Percentiles rank a stretch among this genome's conserved stretches.
Evolutionary conservation across 2,113 vertebrate genomes (phyloP).

Genomic region (Gambusia affinis): DNA sequence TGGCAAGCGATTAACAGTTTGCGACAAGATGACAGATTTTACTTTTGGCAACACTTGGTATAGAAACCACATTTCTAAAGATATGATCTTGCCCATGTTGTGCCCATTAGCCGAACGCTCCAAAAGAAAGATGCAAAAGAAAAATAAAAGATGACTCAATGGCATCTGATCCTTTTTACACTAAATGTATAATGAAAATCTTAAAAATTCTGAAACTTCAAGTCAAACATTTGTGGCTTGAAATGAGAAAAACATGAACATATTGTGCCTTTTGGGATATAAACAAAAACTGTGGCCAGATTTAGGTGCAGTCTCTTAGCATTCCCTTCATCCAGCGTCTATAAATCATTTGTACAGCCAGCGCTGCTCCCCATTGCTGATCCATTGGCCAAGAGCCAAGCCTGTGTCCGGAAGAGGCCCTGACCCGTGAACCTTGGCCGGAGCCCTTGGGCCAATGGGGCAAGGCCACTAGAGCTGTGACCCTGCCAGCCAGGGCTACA

Average conservation of each 20-base stretch:
- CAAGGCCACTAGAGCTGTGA: constrained; percentile 74
- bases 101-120: constrained; percentile 63
- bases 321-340: constrained; percentile 63
- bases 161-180: constrained; percentile 36
- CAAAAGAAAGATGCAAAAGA: constrained; percentile 48
- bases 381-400: constrained; percentile 82
- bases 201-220: constrained; percentile 24
- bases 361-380: constrained; percentile 81
- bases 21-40: constrained; percentile 60
- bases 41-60: constrained; percentile 57
- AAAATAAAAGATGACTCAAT: constrained; percentile 52
- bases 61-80: constrained; percentile 60
- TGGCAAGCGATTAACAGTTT: constrained; percentile 71
- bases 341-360: constrained; percentile 83
- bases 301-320: constrained; percentile 62
- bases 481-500: constrained; percentile 88
- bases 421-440: constrained; percentile 89
- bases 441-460: constrained; percentile 82
- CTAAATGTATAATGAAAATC: constrained; percentile 34
- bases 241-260: constrained; percentile 56
- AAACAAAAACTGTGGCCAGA: constrained; percentile 50
- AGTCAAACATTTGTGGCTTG: constrained; percentile 27
- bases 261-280: constrained; percentile 55
- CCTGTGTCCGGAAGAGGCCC: constrained; percentile 82
- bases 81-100: constrained; percentile 56